Evolutionary conservation across 2,797 vertebrate species (phyloP).

Genomic region (Momotus momota): DNA sequence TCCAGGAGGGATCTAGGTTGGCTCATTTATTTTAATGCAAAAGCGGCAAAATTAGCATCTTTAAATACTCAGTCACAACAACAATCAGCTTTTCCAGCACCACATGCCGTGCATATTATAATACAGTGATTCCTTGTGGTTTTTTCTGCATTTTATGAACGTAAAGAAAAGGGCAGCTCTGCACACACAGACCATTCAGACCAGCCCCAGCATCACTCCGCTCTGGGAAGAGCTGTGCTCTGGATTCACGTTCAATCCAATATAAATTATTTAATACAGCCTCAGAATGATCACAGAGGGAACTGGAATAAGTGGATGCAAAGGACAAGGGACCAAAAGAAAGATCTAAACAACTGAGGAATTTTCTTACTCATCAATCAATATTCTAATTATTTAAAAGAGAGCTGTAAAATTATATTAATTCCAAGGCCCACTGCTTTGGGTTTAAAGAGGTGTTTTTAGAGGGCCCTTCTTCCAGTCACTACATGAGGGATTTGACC

Average conservation of each 20-base stretch:
- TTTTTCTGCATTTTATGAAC: not conserved
- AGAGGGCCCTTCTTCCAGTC: not conserved
- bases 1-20: not conserved
- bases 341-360: not conserved
- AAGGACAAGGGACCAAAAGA: not conserved
- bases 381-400: not conserved
- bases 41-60: not conserved
- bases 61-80: not conserved
- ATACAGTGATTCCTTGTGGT: not conserved
- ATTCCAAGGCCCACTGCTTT: not conserved
- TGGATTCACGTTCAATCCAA: not conserved
- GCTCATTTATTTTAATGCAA: not conserved
- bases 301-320: not conserved
- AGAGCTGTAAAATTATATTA: accelerated
- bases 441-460: not conserved
- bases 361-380: not conserved
- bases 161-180: not conserved
- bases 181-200: not conserved
- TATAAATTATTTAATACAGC: not conserved
- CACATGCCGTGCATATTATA: not conserved
- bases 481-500: not conserved
- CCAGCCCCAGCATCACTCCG: not conserved
- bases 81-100: not conserved
- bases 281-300: not conserved
- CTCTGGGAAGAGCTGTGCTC: accelerated